Evolutionary conservation across 2,888 invertebrate species (phyloP).

Genomic region (Stenodema calcarata): DNA sequence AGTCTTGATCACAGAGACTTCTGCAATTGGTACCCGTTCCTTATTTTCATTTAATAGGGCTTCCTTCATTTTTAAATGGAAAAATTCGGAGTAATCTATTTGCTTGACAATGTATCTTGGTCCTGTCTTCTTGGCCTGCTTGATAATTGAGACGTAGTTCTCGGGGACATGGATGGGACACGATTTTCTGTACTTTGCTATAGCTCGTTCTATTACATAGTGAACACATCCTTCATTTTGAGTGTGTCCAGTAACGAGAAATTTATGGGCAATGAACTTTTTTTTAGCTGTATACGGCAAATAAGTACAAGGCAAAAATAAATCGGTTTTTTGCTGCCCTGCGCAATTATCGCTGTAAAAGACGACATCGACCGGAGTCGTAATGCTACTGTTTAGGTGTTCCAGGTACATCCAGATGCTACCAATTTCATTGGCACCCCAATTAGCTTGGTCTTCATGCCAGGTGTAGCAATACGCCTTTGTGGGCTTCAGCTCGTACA

Average conservation of each 20-base stretch:
- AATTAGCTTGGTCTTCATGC: conserved; percentile 9
- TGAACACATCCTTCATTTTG: conserved; percentile 56
- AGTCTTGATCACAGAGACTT: neutral
- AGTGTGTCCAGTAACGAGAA: conserved; percentile 54
- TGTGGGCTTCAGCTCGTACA: conserved; percentile 53
- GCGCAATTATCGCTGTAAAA: no score
- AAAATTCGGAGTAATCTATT: no score
- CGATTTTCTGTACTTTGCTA: conserved; percentile 52
- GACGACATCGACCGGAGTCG: no score
- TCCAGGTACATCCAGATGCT: conserved; percentile 55
- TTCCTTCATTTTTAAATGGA: no score
- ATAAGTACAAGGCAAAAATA: conserved; percentile 53
- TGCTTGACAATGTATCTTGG: no score
- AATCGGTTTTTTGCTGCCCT: conserved; percentile 56
- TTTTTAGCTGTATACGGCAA: conserved; percentile 50
- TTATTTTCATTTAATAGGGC: neutral
- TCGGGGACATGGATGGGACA: no score
- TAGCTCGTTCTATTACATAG: conserved; percentile 53
- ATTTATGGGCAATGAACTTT: conserved; percentile 55
- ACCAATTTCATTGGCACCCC: conserved; percentile 56
- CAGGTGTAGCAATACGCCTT: conserved; percentile 54
- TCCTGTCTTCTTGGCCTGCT: no score
- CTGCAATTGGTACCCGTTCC: conserved; percentile 11
- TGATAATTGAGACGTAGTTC: no score
- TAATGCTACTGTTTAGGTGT: conserved; percentile 56